Conservation (phyloP, 2,113 vertebrate species). For the Solenodon paradoxus region DNA sequence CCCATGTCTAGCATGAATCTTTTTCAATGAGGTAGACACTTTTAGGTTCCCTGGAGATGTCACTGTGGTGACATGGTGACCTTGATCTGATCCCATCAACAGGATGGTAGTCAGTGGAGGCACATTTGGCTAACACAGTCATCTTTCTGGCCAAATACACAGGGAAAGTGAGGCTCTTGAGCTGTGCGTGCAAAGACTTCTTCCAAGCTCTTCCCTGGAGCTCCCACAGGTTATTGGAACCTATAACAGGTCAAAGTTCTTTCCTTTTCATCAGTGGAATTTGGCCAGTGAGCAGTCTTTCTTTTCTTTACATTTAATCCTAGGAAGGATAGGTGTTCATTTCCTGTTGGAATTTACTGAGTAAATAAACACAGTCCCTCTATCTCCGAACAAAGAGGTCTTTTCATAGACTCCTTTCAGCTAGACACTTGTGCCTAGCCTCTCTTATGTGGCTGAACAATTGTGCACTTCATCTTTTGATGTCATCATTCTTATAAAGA, state of each 20-base stretch:
- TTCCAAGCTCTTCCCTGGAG: not conserved
- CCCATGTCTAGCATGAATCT: not conserved
- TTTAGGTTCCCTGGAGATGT: not conserved
- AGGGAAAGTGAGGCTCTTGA: not conserved
- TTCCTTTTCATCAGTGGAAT: not conserved
- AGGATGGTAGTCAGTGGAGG: not conserved
- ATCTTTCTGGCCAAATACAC: not conserved
- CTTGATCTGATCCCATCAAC: not conserved
- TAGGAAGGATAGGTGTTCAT: not conserved
- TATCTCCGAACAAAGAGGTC: not conserved
- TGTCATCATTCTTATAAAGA: not conserved
- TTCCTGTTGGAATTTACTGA: not conserved
- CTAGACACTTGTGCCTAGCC: not conserved
- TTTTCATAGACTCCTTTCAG: constrained; percentile 21
- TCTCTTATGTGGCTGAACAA: not conserved
- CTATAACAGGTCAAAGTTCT: not conserved
- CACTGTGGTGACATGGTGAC: not conserved
- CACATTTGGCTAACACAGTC: not conserved
- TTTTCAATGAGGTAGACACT: not conserved
- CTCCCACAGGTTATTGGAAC: not conserved
- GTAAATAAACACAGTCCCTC: not conserved
- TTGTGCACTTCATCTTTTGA: not conserved
- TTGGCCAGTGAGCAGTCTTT: not conserved
- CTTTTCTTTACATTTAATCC: not conserved
- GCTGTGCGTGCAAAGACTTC: not conserved